Percentiles rank a stretch among this genome's conserved stretches.
These are phyloP conservation scores for Ammodytes marinus DNA, from an alignment of 2,113 vertebrate species.

Conservation along the genomic window DNA sequence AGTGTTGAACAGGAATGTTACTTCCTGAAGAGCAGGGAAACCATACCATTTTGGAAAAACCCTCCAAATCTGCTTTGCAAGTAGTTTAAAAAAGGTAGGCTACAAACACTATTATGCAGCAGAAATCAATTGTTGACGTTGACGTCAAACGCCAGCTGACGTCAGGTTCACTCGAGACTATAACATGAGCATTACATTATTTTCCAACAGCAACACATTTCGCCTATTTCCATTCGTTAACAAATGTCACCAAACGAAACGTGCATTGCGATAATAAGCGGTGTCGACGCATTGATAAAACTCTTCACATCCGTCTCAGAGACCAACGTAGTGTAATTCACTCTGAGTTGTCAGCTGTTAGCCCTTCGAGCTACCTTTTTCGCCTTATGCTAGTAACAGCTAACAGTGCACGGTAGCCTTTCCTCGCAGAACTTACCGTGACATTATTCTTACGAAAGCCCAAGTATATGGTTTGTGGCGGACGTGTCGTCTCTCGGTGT, in stretches of 20 bases:
- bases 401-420: background rate
- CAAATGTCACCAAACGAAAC: background rate
- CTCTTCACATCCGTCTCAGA: background rate
- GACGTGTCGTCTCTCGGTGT: background rate
- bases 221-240: background rate
- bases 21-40: conserved; percentile 10
- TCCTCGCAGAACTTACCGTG: conserved; percentile 62
- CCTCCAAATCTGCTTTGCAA: background rate
- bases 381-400: conserved; percentile 50
- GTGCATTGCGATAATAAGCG: background rate
- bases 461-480: background rate
- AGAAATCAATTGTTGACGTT: background rate
- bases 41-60: background rate
- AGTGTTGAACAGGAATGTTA: too few species aligned
- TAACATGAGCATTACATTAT: conserved; percentile 6
- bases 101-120: background rate
- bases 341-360: conserved; percentile 65
- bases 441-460: conserved; percentile 48
- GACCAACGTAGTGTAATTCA: background rate
- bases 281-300: background rate
- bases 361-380: conserved; percentile 57
- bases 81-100: too few species aligned
- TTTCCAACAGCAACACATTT: background rate
- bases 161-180: conserved; percentile 11
- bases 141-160: conserved; percentile 57